Evolutionary conservation across 1,140 invertebrate genomes (phyloP), one percentile per base, ranked within the genome.

Genomic region (Pseudomyrmex concolor): DNA sequence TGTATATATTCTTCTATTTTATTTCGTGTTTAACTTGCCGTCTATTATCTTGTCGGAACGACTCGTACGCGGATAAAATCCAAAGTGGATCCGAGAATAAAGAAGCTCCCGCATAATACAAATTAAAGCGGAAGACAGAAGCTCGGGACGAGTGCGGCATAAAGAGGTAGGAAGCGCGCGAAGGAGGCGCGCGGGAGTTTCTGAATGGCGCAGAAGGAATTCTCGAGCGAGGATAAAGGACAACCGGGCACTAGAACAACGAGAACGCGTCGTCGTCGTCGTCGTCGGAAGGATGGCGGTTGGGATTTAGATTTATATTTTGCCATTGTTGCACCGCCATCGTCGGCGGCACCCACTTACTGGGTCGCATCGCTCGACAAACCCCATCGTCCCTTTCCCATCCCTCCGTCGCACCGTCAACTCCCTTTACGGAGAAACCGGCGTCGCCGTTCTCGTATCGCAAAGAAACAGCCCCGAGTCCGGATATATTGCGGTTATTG

Each of bases 401-500:
- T 57, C 54, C n/a, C 57, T 12, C 45, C 45, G 63, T 25, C 34
- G n/a, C 84, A 73, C 25, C 62, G 60, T 34, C 34, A 0, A 34
- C 25, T 68, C 74, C 50, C 67, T 66, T 72, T 55, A 54, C 34
- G 34, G 57, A 60, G 55, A 72, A 83, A 82, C 77, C 64, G 73
- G 72, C 68, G 84, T 81, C 83, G 72, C 48, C 84, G 62, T 70
- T 70, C 71, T 73, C 82, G 83, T 89, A 90, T 86, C 86, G 85
- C 86, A 72, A 87, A 84, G 85, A 83, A 87, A 70, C 86, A 87
- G 86, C 74, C 67, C 54, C 85, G 60, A 66, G 81, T 70, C 72
- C 82, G 87, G 87, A 90, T 90, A 89, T 91, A 91, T 91, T 84
- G 86, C 88, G 83, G 88, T 91, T 92, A 92, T 91, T 91, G 91